phyloP scores from a whole-genome alignment of 2,797 vertebrate genomes.

The Sebastes taczanowskii region DNA sequence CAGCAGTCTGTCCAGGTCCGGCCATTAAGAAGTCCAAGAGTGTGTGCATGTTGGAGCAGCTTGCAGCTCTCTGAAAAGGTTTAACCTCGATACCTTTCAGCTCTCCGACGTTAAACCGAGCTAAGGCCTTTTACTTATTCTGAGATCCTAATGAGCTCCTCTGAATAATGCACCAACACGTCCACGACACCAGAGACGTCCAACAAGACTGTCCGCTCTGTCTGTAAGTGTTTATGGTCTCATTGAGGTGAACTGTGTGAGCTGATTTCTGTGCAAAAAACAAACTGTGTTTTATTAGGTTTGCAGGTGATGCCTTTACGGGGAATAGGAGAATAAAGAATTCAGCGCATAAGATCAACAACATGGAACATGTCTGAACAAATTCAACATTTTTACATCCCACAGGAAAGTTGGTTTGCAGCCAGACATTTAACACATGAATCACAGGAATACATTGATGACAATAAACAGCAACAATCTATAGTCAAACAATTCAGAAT shows the following conservation, averaged over 20 bases:
- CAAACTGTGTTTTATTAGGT: conserved; percentile 21
- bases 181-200: background rate
- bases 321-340: background rate
- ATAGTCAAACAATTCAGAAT: background rate
- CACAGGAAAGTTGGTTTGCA: background rate
- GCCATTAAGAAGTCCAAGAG: conserved; percentile 42
- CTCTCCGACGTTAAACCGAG: conserved; percentile 37
- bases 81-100: conserved; percentile 15
- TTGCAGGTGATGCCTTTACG: conserved; percentile 38
- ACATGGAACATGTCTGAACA: background rate
- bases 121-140: conserved; percentile 61
- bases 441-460: background rate
- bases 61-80: background rate
- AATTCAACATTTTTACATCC: background rate
- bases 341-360: background rate
- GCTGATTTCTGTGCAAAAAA: background rate
- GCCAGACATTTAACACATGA: background rate
- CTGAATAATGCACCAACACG: conserved; percentile 4
- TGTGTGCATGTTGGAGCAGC: conserved; percentile 27
- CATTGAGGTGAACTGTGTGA: fast-evolving
- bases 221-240: fast-evolving
- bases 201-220: background rate
- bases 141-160: conserved; percentile 39
- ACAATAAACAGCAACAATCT: background rate
- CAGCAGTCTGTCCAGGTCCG: conserved; percentile 15